Evolutionary conservation across 2,797 vertebrate species (phyloP), one percentile per base, ranked within the genome.

Genomic region (Tenualosa thibaudeaui): DNA sequence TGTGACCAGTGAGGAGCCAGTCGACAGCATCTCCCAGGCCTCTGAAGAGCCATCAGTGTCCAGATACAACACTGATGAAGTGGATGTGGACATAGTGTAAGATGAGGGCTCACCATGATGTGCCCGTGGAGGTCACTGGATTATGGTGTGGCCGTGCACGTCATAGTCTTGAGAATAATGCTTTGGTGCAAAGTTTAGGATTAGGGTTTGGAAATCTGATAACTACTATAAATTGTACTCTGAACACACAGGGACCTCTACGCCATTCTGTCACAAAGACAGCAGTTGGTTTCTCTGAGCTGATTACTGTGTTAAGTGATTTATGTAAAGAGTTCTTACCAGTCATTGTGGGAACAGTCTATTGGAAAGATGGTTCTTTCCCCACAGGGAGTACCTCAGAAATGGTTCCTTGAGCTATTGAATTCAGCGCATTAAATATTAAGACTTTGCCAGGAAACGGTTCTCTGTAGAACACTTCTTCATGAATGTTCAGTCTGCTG

Each of bases 41-140:
- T 75, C 68, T 17, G 31, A 37, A 17, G 68, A 75, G 12, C 68
- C 37, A 15, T 3, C 31, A 19, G 68, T 17, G 68, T 75, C 68
- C 68, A 83, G 87, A 31, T 60, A 86, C 86, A 43, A n/a, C 15
- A 84, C 22, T 50, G 71, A 90, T 0, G 93, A 94, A 46, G 86
- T 81, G 8, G 93, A 94, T 0, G 92, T 92, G 0, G 93, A 94
- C 62, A 90, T 83, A 0, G 90, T 88, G 68, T 75, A 75, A 13
- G 8, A 75, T 37, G 31, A 40, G 26, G 13, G 2, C 15, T 6
- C 31, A 15, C 31, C 68, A 15, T 40, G 12, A 43, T 3, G 4
- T 10, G 37, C 40, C 7, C 7, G 7, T 7, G 7, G 46, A 7
- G 46, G 46, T 43, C 37, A 37, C 68, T 75, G 68, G 68, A 17